Conservation (phyloP, 2,888 invertebrate species). For the Dicyrtomina minuta region DNA sequence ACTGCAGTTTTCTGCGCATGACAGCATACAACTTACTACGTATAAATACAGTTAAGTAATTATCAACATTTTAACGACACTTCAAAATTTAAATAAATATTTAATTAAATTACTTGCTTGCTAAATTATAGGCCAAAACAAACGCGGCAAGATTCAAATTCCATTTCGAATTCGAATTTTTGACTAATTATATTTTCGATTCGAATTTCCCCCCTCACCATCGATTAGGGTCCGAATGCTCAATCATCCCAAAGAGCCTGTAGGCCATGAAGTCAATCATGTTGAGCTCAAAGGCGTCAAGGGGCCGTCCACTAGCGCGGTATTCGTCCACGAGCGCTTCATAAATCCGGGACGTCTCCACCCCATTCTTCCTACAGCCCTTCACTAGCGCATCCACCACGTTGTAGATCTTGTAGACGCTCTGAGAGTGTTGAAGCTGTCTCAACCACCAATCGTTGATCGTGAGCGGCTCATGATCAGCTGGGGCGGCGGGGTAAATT, state of each 20-base stretch:
- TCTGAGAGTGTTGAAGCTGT: slow-evolving; percentile 26
- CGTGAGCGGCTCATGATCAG: slow-evolving; percentile 3
- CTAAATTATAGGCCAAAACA: too few species aligned
- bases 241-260: slow-evolving; percentile 15
- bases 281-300: slow-evolving; percentile 29
- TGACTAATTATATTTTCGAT: too few species aligned
- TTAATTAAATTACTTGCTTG: too few species aligned
- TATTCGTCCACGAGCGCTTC: slow-evolving; percentile 27
- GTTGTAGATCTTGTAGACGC: slow-evolving; percentile 29
- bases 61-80: too few species aligned
- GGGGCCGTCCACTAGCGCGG: slow-evolving; percentile 9
- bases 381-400: slow-evolving; percentile 2
- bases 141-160: too few species aligned
- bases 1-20: too few species aligned
- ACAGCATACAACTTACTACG: too few species aligned
- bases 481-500: slow-evolving; percentile 13
- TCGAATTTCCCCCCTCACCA: too few species aligned
- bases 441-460: slow-evolving; percentile 17
- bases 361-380: neutral
- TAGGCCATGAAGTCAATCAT: slow-evolving; percentile 33
- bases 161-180: too few species aligned
- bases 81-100: too few species aligned
- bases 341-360: slow-evolving; percentile 22
- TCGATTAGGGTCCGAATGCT: slow-evolving; percentile 18
- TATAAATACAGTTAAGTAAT: too few species aligned